Evolutionary conservation across 2,888 invertebrate species (phyloP).

Genomic region (Neoascia interrupta): DNA sequence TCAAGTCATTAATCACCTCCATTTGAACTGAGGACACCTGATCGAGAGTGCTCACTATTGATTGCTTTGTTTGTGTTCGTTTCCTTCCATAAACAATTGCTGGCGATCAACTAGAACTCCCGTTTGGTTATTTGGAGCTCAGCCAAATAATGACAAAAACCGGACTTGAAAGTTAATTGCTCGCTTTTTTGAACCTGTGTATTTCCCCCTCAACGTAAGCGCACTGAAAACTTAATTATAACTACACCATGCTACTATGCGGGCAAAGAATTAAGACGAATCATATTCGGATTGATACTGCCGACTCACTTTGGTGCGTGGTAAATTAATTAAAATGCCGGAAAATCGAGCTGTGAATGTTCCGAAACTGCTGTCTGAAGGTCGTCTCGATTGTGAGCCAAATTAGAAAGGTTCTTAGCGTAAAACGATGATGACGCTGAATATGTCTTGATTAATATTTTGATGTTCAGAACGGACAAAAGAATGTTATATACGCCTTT

Average conservation of each 20-base stretch:
- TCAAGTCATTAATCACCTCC: too few species aligned
- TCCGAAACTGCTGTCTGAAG: slow-evolving; percentile 21
- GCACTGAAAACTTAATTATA: too few species aligned
- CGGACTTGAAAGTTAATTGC: too few species aligned
- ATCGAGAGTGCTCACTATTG: too few species aligned
- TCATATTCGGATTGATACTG: neutral
- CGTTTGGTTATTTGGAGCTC: too few species aligned
- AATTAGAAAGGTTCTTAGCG: slow-evolving; percentile 45
- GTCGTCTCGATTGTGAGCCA: slow-evolving; percentile 9
- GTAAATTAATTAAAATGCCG: slow-evolving; percentile 36
- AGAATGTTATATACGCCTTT: slow-evolving; percentile 9
- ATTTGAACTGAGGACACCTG: too few species aligned
- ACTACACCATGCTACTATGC: neutral
- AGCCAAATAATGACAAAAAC: too few species aligned
- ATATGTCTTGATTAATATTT: neutral
- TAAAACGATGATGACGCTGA: slow-evolving; percentile 1
- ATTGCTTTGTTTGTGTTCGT: too few species aligned
- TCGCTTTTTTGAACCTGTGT: too few species aligned
- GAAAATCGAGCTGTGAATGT: slow-evolving; percentile 22
- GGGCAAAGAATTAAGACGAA: neutral
- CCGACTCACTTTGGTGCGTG: neutral
- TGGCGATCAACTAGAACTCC: too few species aligned
- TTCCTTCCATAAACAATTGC: too few species aligned
- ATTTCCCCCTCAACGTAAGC: too few species aligned
- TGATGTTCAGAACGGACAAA: neutral